These are phyloP conservation scores for Silurus asotus DNA, from an alignment of 2,113 vertebrate genomes.

Conservation along the genomic window DNA sequence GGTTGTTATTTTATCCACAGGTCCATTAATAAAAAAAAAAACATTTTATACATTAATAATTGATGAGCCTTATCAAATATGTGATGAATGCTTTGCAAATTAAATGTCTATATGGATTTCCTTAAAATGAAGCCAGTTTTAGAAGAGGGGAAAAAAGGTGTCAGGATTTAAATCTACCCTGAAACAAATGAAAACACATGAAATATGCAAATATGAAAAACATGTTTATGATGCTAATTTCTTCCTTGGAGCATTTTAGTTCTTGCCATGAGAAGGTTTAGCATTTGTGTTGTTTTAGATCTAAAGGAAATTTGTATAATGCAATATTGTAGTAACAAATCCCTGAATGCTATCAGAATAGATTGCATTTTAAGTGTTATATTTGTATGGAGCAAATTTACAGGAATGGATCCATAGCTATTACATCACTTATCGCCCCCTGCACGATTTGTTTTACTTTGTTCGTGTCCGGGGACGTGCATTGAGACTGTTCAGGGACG, in stretches of 20 bases:
- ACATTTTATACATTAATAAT: background rate
- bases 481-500: background rate
- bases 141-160: background rate
- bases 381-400: background rate
- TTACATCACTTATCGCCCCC: background rate
- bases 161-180: background rate
- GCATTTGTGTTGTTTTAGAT: background rate
- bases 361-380: too few relatives aligned
- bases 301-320: background rate
- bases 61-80: background rate
- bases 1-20: slow-evolving; percentile 26
- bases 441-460: background rate
- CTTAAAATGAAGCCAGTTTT: background rate
- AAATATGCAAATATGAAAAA: background rate
- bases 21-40: slow-evolving; percentile 38
- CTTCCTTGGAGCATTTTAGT: background rate
- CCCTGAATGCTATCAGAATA: background rate
- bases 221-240: background rate
- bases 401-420: background rate
- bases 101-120: background rate
- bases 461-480: background rate
- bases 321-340: background rate
- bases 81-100: background rate
- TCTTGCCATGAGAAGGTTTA: background rate
- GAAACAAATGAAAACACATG: background rate